A percentile compares a stretch with the other conserved stretches of the same genome.
Conservation (phyloP, 2,113 vertebrate species). For the Emberiza fucata region DNA sequence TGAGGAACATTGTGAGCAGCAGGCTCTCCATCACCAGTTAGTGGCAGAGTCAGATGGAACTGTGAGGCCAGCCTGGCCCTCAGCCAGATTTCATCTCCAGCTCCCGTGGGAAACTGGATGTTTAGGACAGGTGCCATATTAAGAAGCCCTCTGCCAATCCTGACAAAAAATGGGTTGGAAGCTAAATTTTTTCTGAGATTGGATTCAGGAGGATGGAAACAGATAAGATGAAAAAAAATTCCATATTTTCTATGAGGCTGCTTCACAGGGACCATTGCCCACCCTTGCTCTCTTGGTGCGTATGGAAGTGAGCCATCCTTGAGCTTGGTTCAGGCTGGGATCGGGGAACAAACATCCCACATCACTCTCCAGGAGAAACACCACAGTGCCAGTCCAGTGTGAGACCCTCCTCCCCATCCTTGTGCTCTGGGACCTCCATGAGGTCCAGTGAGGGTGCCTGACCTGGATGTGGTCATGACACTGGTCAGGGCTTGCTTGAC, state of each 20-base stretch:
- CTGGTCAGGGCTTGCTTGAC: not conserved
- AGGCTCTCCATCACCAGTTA: not conserved
- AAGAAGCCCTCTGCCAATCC: not conserved
- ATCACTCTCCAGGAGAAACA: not conserved
- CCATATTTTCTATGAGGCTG: not conserved
- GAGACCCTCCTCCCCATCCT: not conserved
- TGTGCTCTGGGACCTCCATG: not conserved
- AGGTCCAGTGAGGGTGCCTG: not conserved
- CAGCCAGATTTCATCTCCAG: not conserved
- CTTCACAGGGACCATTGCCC: accelerated
- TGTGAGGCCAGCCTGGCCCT: not conserved
- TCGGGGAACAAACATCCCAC: not conserved
- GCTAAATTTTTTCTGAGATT: not conserved
- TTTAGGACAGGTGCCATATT: not conserved
- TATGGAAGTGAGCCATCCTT: not conserved
- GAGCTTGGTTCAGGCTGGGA: not conserved
- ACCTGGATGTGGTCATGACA: not conserved
- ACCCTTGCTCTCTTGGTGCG: accelerated
- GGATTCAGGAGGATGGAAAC: not conserved
- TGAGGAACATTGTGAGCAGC: not conserved
- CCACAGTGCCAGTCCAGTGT: not conserved
- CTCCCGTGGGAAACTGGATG: not conserved
- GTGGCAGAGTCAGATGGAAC: not conserved
- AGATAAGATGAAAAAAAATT: accelerated
- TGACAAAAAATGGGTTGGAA: not conserved